A percentile compares a stretch with the other conserved stretches of the same genome.
Conservation (phyloP, 2,113 vertebrate genomes). For the Oryzias javanicus region DNA sequence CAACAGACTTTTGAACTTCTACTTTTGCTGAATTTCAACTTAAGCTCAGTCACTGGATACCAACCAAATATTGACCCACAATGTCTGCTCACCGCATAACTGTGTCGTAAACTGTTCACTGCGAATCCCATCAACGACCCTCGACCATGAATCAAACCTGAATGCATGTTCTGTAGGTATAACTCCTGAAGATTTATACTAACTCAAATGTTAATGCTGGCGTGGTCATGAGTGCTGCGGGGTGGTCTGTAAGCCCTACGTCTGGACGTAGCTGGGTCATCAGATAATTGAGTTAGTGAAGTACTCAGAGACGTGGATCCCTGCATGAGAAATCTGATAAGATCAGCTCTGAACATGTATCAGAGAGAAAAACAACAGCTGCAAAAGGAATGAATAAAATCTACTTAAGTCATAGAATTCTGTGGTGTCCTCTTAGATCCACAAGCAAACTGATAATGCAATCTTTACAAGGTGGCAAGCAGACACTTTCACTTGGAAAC, state of each 20-base stretch:
- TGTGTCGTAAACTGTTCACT: slow-evolving; percentile 5
- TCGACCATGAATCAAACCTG: not conserved
- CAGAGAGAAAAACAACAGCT: slow-evolving; percentile 11
- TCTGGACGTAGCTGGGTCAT: slow-evolving; percentile 42
- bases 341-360: slow-evolving; percentile 5
- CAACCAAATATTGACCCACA: slow-evolving; percentile 4
- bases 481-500: no score
- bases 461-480: no score
- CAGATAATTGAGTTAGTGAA: slow-evolving; percentile 64
- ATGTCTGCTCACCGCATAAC: slow-evolving; percentile 6
- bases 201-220: slow-evolving; percentile 29
- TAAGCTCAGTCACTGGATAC: not conserved
- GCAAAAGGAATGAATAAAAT: slow-evolving; percentile 2
- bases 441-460: no score
- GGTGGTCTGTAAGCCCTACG: slow-evolving; percentile 26
- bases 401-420: no score
- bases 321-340: no score
- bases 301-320: slow-evolving; percentile 18
- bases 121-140: slow-evolving; percentile 24
- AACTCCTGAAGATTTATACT: slow-evolving; percentile 24
- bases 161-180: slow-evolving; percentile 3
- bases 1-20: not conserved
- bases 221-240: slow-evolving; percentile 24
- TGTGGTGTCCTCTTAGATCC: no score
- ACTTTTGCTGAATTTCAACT: slow-evolving; percentile 5